A percentile compares a stretch with the other conserved stretches of the same genome.
Conservation (phyloP, 2,113 vertebrate species). For the Plecturocebus donacophilus region DNA sequence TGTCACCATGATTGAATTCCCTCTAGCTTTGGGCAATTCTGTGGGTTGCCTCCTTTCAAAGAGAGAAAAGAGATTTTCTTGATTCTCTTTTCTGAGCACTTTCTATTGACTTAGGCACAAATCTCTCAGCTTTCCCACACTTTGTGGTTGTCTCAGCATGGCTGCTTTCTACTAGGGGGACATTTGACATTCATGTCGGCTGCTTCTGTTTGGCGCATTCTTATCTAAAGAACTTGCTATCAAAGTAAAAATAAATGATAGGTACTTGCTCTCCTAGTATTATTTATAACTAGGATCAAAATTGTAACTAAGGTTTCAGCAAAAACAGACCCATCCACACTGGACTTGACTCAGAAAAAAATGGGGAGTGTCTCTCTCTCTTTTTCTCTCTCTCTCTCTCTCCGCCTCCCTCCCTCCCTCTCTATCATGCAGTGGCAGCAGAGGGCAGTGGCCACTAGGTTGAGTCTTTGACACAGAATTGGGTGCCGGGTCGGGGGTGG, state of each 20-base stretch:
- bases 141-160: neutral
- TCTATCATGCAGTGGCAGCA: neutral
- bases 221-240: neutral
- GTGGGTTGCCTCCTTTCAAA: neutral
- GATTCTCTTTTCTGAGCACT: neutral
- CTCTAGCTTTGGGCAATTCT: neutral
- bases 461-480: neutral
- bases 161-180: neutral
- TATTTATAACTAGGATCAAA: neutral
- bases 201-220: neutral
- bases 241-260: neutral
- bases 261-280: neutral
- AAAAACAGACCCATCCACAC: neutral
- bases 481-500: rapidly evolving
- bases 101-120: neutral
- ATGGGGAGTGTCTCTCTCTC: neutral
- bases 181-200: neutral
- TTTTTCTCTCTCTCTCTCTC: neutral
- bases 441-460: neutral
- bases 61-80: neutral
- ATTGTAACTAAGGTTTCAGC: neutral
- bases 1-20: neutral
- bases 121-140: neutral
- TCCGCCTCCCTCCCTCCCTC: neutral
- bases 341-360: neutral